Conservation (phyloP, 1,140 invertebrate species). For the Micrasema longulum region DNA sequence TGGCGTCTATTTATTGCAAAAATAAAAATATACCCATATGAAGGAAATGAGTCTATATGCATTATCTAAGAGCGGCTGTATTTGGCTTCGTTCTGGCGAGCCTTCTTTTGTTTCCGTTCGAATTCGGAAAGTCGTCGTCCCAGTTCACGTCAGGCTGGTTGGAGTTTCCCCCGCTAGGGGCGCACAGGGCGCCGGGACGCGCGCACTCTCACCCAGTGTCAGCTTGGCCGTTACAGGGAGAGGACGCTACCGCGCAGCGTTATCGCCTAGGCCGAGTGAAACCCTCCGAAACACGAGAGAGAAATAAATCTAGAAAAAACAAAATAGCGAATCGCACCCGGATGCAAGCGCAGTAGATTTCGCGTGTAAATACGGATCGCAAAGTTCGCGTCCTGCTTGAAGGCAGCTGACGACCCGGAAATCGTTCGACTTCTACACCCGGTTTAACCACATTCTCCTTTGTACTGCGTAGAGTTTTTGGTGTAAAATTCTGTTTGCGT, state of each 20-base stretch:
- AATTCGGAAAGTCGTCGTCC: conserved; percentile 13
- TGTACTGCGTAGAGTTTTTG: conserved; percentile 29
- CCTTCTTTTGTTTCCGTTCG: conserved; percentile 23
- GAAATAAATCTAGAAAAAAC: too few species aligned
- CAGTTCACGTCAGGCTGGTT: conserved; percentile 20
- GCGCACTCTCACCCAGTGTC: conserved; percentile 39
- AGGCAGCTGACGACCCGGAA: conserved; percentile 32
- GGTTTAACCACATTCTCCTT: conserved; percentile 21
- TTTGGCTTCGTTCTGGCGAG: not conserved
- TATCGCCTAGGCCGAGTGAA: not conserved
- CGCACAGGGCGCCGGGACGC: conserved; percentile 21
- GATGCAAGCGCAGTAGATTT: too few species aligned
- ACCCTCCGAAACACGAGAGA: conserved; percentile 32
- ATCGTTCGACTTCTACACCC: conserved; percentile 10
- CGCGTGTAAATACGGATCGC: not conserved
- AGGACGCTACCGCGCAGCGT: conserved; percentile 34
- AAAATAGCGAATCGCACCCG: too few species aligned
- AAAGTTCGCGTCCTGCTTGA: conserved; percentile 1
- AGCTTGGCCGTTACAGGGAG: conserved; percentile 14
- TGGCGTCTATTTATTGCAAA: too few species aligned
- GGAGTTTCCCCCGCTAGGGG: conserved; percentile 17
- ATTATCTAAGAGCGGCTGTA: not conserved
- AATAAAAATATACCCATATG: too few species aligned
- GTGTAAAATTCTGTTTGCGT: conserved; percentile 33
- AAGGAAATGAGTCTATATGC: too few species aligned